Evolutionary conservation across 2,113 vertebrate species (phyloP).

Genomic region (Sorex fumeus): DNA sequence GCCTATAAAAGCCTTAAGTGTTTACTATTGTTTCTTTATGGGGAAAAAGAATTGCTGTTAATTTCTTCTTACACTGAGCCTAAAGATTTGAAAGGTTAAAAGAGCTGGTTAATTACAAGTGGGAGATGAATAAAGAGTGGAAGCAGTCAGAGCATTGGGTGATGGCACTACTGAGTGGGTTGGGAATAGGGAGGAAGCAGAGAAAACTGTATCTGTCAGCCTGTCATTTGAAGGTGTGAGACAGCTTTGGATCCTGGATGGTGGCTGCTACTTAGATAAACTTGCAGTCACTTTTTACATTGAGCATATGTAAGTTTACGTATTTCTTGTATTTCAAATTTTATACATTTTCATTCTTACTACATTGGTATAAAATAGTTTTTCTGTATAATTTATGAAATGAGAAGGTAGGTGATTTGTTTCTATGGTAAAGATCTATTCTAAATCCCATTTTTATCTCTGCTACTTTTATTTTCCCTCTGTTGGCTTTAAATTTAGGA

Average conservation of each 20-base stretch:
- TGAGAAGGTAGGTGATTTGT: neutral
- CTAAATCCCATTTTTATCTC: neutral
- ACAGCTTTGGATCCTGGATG: neutral
- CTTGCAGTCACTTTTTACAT: conserved; percentile 36
- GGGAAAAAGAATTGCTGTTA: neutral
- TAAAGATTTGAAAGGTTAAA: conserved; percentile 21
- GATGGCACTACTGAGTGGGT: neutral
- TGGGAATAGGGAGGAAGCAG: neutral
- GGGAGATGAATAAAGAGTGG: conserved; percentile 20
- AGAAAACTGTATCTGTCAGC: neutral
- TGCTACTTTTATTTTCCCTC: conserved; percentile 52
- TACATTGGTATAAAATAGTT: conserved; percentile 11
- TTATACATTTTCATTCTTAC: conserved; percentile 28
- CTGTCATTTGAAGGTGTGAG: neutral
- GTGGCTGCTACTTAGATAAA: neutral
- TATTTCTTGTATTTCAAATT: conserved; percentile 35
- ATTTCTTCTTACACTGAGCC: neutral
- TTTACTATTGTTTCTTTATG: conserved; percentile 26
- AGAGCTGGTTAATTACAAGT: neutral
- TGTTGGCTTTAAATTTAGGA: conserved; percentile 47
- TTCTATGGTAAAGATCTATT: conserved; percentile 23
- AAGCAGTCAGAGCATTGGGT: neutral
- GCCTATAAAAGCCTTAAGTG: conserved; percentile 21
- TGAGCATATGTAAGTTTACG: neutral
- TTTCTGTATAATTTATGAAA: conserved; percentile 43